Evolutionary conservation across 2,113 vertebrate species (phyloP).

Genomic region (Antechinus flavipes): DNA sequence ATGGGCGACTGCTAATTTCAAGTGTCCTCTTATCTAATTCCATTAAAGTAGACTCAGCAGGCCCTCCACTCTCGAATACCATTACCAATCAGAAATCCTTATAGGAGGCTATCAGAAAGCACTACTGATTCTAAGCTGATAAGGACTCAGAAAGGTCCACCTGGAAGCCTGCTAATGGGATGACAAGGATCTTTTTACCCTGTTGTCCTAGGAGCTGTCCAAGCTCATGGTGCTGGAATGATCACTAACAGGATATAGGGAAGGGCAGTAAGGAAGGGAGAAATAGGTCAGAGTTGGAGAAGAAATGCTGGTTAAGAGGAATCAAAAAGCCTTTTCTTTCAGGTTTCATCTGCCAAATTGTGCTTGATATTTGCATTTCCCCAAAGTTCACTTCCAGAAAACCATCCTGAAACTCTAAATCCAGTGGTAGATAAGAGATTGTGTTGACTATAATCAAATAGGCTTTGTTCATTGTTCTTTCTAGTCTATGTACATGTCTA

Average conservation of each 20-base stretch:
- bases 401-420: conserved; percentile 81
- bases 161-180: not conserved
- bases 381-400: conserved; percentile 80
- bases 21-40: not conserved
- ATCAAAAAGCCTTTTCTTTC: conserved; percentile 80
- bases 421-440: conserved; percentile 60
- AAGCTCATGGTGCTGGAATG: not conserved
- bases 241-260: conserved; percentile 72
- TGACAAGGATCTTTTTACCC: not conserved
- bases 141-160: not conserved
- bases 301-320: conserved; percentile 78
- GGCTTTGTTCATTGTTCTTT: conserved; percentile 54
- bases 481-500: conserved; percentile 41
- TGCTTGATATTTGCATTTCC: conserved; percentile 87
- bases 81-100: not conserved
- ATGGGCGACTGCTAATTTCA: not conserved
- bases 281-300: conserved; percentile 66
- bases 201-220: not conserved
- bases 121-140: not conserved
- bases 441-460: conserved; percentile 68
- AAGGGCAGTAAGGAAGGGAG: conserved; percentile 57
- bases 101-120: not conserved
- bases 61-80: not conserved
- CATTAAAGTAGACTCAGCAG: not conserved
- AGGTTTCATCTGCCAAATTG: conserved; percentile 85